These are phyloP conservation scores for Leucosticte australis DNA, from an alignment of 2,113 vertebrate genomes.

Conservation along the genomic window DNA sequence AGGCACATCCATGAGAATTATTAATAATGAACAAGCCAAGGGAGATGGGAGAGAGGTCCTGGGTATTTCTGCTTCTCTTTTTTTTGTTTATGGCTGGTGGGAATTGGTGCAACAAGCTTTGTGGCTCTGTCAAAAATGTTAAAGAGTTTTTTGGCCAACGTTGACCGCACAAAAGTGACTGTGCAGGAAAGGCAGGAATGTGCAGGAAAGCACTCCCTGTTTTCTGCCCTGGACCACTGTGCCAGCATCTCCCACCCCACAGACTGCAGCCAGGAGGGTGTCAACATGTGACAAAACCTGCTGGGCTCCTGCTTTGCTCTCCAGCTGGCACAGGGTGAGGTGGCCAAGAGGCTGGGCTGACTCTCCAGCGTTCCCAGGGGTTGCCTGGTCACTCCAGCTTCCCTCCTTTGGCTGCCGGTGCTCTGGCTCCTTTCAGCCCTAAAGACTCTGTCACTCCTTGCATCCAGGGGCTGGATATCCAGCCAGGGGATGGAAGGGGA, in stretches of 20 bases:
- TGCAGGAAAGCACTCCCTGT: background rate
- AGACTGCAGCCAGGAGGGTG: background rate
- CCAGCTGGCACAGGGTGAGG: background rate
- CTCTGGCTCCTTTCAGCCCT: background rate
- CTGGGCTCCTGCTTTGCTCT: background rate
- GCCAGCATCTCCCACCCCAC: background rate
- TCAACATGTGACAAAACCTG: background rate
- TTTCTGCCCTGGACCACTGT: background rate
- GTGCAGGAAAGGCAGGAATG: rapidly evolving
- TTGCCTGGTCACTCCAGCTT: background rate
- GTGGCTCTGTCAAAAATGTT: background rate
- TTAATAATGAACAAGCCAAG: background rate
- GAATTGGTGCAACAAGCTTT: background rate
- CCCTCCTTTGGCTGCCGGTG: background rate
- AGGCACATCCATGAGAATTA: background rate
- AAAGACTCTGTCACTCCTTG: rapidly evolving
- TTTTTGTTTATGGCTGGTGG: background rate
- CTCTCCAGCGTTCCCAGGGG: background rate
- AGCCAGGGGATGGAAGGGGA: background rate
- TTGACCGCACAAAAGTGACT: background rate
- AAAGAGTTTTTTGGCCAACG: rapidly evolving
- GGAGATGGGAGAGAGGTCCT: background rate
- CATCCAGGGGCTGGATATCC: background rate
- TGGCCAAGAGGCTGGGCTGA: background rate
- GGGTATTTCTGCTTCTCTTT: background rate